Conservation (phyloP, 1,140 invertebrate species). For the Bombyx mori region DNA sequence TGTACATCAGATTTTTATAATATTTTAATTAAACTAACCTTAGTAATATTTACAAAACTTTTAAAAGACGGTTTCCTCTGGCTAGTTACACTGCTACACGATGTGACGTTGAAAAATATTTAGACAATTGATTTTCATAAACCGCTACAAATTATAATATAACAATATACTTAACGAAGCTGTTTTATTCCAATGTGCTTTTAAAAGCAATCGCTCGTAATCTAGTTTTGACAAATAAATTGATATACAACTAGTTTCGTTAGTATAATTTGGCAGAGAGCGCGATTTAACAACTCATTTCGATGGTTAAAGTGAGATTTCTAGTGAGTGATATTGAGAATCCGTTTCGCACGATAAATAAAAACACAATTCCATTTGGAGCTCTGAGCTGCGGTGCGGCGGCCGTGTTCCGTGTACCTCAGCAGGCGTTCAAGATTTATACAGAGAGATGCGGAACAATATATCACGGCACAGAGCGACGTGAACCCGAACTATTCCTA, state of each 20-base stretch:
- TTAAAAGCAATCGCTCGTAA: too few species aligned
- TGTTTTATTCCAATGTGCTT: too few species aligned
- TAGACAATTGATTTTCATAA: neutral
- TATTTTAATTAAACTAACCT: constrained; percentile 34
- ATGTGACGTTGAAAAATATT: too few species aligned
- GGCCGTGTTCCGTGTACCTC: constrained; percentile 65
- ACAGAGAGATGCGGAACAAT: constrained; percentile 64
- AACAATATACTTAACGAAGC: neutral
- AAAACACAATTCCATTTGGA: constrained; percentile 70
- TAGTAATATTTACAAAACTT: constrained; percentile 46
- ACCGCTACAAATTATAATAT: constrained; percentile 1
- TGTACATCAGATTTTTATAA: constrained; percentile 65
- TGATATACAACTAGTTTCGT: neutral
- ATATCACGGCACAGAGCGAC: constrained; percentile 63
- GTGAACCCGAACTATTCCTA: constrained; percentile 66
- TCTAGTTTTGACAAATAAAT: too few species aligned
- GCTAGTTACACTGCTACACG: too few species aligned
- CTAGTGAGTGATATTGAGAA: constrained; percentile 58
- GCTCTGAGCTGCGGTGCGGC: constrained; percentile 52
- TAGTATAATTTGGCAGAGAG: neutral
- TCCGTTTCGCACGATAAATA: constrained; percentile 69
- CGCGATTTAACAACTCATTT: constrained; percentile 44
- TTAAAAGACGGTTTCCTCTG: constrained; percentile 1
- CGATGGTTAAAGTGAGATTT: constrained; percentile 61
- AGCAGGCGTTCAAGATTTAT: constrained; percentile 70